Evolutionary conservation across 1,140 invertebrate genomes (phyloP), one percentile per base, ranked within the genome.

Genomic region (Musca domestica): DNA sequence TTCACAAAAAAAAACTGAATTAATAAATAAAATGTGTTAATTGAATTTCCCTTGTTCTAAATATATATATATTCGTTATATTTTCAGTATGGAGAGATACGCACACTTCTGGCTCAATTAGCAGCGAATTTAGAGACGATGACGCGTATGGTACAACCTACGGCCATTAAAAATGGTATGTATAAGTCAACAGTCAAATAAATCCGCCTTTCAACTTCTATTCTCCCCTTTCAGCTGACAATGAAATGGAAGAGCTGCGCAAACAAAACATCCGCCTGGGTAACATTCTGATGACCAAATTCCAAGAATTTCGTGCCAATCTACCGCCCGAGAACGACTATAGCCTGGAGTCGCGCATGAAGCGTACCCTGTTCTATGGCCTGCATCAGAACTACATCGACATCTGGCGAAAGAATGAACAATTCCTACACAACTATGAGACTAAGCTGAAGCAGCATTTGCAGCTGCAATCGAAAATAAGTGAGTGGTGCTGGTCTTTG

Each of bases 331-430:
- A 80, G 14, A 76, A 76, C 15, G 80, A 81, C 48, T 79, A 75
- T 61, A 74, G 70, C n/a, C 49, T 80, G 61, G 77, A 81, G 71
- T 75, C 80, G 14, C 72, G 80, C 25, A 80, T 81, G 72, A 81
- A 74, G 23, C 74, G 80, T 15, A 79, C 76, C 1, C 66, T 81
- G 0, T 81, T 81, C 54, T 80, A 81, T 63, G 80, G 77, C 1
- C 74, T 81, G 1, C 74, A 80, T n/a, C 76, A 81, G 66, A 74
- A 74, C 12, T 81, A 74, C 12, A 74, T 80, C 6, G 74, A 76
- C 71, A 72, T 81, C 3, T 81, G 80, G 80, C 76, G 73, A n/a
- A 74, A 71, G 54, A 81, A 81, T 56, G 80, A 81, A 46, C 23
- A 70, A n/a, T 81, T 81, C 41, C 67, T 81, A 56, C 74, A 77